Evolutionary conservation across 1,140 invertebrate species (phyloP).

Genomic region (Dermatophagoides farinae): DNA sequence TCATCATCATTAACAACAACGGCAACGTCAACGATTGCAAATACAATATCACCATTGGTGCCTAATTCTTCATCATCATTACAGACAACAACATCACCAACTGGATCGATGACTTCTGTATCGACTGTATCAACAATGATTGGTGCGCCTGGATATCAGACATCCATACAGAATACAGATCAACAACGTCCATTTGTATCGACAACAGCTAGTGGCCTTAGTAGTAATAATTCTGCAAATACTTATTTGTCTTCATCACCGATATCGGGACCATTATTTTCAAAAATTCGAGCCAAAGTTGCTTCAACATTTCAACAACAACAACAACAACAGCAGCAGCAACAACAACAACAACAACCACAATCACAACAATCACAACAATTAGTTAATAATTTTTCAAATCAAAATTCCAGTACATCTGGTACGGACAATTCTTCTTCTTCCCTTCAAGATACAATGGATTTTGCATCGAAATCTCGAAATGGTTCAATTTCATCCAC

Average conservation of each 20-base stretch:
- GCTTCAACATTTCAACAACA: background rate
- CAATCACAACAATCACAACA: background rate
- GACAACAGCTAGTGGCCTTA: background rate
- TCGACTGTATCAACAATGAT: no score
- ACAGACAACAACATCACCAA: no score
- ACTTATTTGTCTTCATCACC: background rate
- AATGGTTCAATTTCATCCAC: background rate
- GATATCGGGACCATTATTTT: background rate
- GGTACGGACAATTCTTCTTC: background rate
- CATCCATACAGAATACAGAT: no score
- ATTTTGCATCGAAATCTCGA: no score
- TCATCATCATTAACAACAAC: no score
- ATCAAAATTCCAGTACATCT: background rate
- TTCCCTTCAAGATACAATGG: background rate
- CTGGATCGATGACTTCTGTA: no score
- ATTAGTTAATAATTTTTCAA: background rate
- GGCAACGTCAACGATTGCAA: no score
- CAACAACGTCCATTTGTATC: background rate
- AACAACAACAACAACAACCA: background rate
- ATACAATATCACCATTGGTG: no score
- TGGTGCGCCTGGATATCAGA: no score
- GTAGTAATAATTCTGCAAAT: background rate
- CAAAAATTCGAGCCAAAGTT: conserved; percentile 2
- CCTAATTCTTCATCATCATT: no score
- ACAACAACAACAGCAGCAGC: background rate